Conservation (phyloP, 2,797 vertebrate species). For the Poeciliopsis turneri region DNA sequence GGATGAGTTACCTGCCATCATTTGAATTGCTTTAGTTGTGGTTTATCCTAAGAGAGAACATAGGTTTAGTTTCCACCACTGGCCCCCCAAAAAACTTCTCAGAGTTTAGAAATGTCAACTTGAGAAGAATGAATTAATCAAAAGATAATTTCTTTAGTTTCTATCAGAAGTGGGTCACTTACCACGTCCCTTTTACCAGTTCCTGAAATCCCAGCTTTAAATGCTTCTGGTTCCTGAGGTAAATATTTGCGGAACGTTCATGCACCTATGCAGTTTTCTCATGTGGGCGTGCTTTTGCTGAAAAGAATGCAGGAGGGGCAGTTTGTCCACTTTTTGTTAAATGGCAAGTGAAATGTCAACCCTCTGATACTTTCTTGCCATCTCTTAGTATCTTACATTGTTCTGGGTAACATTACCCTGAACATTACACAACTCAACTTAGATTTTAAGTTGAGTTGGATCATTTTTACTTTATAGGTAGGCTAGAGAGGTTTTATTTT, state of each 20-base stretch:
- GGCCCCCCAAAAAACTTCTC: neutral
- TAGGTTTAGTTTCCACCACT: neutral
- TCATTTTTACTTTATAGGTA: neutral
- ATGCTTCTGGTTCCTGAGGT: conserved; percentile 40
- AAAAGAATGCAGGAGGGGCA: conserved; percentile 81
- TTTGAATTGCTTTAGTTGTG: conserved; percentile 37
- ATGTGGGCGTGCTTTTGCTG: conserved; percentile 66
- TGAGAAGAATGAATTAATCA: neutral
- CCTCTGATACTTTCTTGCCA: conserved; percentile 17
- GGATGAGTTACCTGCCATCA: conserved; percentile 79
- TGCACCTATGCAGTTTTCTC: conserved; percentile 27
- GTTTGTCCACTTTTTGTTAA: conserved; percentile 82
- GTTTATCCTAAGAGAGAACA: conserved; percentile 30
- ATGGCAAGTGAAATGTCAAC: conserved; percentile 54
- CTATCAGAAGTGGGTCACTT: neutral
- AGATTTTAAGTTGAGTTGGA: neutral
- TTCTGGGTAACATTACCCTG: neutral
- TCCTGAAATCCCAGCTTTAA: conserved; percentile 41
- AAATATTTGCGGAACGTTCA: conserved; percentile 57
- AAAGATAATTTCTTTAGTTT: neutral
- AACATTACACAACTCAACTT: too few relatives aligned
- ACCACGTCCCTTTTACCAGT: conserved; percentile 56
- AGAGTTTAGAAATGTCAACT: conserved; percentile 6
- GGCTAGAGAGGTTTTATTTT: conserved; percentile 3
- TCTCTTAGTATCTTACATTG: conserved; percentile 25